Evolutionary conservation across 92 coral and sea anemone species (phyloP).

Genomic region (Montipora capitata): DNA sequence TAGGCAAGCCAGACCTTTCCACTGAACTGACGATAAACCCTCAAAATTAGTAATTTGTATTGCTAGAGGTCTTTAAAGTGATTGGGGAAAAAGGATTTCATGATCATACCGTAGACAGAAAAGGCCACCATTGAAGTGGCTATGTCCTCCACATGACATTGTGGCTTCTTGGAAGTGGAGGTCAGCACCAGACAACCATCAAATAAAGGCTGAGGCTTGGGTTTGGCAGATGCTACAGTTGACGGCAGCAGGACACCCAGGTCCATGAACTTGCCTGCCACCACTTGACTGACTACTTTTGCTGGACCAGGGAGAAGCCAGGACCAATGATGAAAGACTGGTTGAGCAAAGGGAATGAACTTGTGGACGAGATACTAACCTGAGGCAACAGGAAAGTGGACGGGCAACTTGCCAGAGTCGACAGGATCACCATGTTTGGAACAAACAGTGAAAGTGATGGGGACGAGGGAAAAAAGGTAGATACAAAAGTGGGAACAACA

Average conservation of each 20-base stretch:
- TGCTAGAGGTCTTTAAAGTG: not conserved
- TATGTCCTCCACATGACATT: not conserved
- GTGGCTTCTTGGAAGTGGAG: not conserved
- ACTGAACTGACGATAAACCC: slow-evolving; percentile 53
- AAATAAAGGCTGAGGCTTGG: not conserved
- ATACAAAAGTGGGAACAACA: not conserved
- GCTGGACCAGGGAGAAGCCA: not conserved
- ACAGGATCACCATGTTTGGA: not conserved
- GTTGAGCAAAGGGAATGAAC: not conserved
- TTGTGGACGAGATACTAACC: not conserved
- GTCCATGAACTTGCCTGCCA: not conserved
- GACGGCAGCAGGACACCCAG: not conserved
- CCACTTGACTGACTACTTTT: not conserved
- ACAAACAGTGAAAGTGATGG: not conserved
- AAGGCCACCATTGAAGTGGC: not conserved
- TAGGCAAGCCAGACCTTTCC: slow-evolving; percentile 53
- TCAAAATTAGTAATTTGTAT: slow-evolving; percentile 45
- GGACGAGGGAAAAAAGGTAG: not conserved
- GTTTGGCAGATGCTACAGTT: not conserved
- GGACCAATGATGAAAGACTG: not conserved
- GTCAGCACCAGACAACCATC: not conserved
- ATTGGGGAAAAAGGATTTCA: not conserved
- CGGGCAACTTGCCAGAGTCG: not conserved
- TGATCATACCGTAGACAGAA: not conserved
- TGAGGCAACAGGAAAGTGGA: not conserved